A percentile compares a stretch with the other conserved stretches of the same genome.
Evolutionary conservation across 2,113 vertebrate genomes (phyloP).

Genomic region (Gasterosteus aculeatus): DNA sequence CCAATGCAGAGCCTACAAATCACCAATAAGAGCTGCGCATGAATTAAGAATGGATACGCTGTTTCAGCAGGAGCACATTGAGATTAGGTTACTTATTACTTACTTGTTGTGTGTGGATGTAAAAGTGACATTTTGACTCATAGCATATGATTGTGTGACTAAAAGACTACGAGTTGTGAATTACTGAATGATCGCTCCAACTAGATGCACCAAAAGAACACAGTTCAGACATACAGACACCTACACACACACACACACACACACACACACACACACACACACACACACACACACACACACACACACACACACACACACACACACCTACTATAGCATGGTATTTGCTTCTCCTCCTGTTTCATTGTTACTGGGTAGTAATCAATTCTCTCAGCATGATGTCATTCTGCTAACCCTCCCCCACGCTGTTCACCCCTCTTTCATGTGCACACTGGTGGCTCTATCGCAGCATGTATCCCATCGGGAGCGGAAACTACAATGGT

Average conservation of each 20-base stretch:
- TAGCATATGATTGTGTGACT: neutral
- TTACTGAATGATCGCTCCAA: neutral
- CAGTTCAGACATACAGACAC: too few species aligned
- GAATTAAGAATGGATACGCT: neutral
- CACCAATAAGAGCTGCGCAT: constrained; percentile 15
- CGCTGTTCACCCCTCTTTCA: constrained; percentile 23
- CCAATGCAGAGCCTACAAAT: constrained; percentile 27
- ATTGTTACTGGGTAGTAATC: constrained; percentile 72
- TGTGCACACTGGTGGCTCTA: constrained; percentile 33
- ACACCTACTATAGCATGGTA: constrained; percentile 30
- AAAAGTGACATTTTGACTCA: neutral
- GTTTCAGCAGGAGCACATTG: neutral
- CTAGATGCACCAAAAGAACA: neutral
- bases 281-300: too few species aligned
- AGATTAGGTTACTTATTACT: neutral
- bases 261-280: constrained; percentile 10
- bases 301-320: too few species aligned
- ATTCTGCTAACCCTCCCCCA: constrained; percentile 72
- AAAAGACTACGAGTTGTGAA: neutral
- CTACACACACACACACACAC: constrained; percentile 2
- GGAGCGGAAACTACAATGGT: neutral
- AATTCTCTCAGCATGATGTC: constrained; percentile 77
- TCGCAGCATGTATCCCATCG: constrained; percentile 19
- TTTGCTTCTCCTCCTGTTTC: constrained; percentile 27
- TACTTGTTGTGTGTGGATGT: constrained; percentile 2